Evolutionary conservation across 2,888 invertebrate genomes (phyloP), one percentile per base, ranked within the genome.

Genomic region (Hoplodrina ambigua): DNA sequence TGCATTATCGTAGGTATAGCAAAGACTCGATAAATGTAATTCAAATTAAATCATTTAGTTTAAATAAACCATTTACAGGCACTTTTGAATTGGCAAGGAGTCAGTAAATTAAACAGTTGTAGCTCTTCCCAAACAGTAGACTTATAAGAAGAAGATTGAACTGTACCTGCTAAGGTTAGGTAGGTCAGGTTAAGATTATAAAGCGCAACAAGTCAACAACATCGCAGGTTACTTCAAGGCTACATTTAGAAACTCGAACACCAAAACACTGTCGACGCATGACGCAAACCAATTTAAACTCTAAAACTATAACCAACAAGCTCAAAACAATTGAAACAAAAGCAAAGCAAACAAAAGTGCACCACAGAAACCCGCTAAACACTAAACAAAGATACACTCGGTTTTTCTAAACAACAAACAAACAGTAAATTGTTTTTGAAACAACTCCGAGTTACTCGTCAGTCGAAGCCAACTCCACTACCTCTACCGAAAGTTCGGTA

Each of bases 401-500:
- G 30, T 76, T 81, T 82, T 82, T 81, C 72, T 75, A 66, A 78
- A 76, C 69, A 77, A 86, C 69, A 67, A 76, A 49, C 63, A 64
- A 81, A 83, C 79, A 83, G 73, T 69, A 69, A 86, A 81, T 81
- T 84, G 80, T 82, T 85, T 81, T 78, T 67, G 56, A 71, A 83
- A 84, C 81, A 83, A 83, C 56, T 75, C 66, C 33, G 52, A 78
- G 75, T 78, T 60, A 83, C 81, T 86, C 81, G 82, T 84, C 85
- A 80, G 77, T 85, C 58, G 81, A 85, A 87, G 75, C 82, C 82
- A 73, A 78, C 72, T 79, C 58, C 57, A 81, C 83, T 82, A 81
- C 60, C 58, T 80, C 83, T 82, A 81, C 77, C 72, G 66, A 87
- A 89, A 90, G 86, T 88, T 88, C 13, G 55, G 59, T 64, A 86